Conservation (phyloP, 2,888 invertebrate species). For the Actias luna region DNA sequence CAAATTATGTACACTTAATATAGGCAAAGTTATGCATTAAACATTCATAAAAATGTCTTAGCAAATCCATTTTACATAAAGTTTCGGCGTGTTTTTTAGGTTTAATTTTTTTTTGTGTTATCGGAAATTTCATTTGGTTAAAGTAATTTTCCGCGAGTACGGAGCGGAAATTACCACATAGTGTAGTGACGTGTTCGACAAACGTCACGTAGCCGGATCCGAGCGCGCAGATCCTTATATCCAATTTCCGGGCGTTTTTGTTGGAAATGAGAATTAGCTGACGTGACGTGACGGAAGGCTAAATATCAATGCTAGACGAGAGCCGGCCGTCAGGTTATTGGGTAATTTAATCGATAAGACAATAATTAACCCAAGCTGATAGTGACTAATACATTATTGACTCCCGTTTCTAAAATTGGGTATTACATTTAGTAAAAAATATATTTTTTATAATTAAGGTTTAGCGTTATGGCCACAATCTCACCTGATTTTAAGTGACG, state of each 20-base stretch:
- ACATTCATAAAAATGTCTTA: constrained; percentile 11
- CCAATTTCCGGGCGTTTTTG: constrained; percentile 81
- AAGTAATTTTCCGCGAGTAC: constrained; percentile 80
- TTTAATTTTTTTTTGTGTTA: constrained; percentile 66
- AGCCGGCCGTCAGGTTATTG: constrained; percentile 26
- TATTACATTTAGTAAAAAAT: too few relatives aligned
- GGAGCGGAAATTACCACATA: constrained; percentile 81
- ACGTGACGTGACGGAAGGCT: constrained; percentile 74
- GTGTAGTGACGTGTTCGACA: constrained; percentile 81
- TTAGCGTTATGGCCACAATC: too few relatives aligned
- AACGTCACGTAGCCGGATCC: constrained; percentile 80
- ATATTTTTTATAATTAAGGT: too few relatives aligned
- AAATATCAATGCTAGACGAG: constrained; percentile 68
- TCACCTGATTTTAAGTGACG: too few relatives aligned
- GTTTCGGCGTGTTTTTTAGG: constrained; percentile 48
- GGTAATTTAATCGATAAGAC: constrained; percentile 1
- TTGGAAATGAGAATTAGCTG: constrained; percentile 79
- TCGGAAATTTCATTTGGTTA: constrained; percentile 79
- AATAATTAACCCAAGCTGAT: background rate
- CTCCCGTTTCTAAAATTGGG: background rate
- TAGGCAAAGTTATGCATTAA: too few relatives aligned
- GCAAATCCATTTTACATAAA: constrained; percentile 6
- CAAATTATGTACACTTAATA: too few relatives aligned
- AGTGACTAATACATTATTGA: background rate
- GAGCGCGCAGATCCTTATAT: constrained; percentile 79